These are phyloP conservation scores for Microhierax caerulescens DNA, from an alignment of 2,797 vertebrate genomes.

Conservation along the genomic window DNA sequence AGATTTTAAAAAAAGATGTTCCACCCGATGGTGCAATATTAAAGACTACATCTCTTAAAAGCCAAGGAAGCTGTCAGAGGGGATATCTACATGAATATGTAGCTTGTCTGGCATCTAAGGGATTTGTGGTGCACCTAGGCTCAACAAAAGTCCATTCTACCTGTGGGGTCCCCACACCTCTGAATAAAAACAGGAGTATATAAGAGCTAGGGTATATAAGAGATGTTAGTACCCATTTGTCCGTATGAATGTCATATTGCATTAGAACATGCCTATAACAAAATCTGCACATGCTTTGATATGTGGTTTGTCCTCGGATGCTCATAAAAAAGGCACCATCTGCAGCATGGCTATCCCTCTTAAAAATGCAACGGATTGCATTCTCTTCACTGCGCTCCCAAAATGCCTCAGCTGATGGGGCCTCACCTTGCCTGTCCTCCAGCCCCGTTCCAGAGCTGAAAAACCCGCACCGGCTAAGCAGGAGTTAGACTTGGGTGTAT, in stretches of 20 bases:
- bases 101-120: not conserved
- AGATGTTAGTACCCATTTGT: not conserved
- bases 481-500: not conserved
- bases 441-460: not conserved
- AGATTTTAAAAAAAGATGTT: slow-evolving; percentile 23
- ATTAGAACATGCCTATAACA: not conserved
- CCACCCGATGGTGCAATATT: not conserved
- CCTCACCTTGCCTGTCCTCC: not conserved
- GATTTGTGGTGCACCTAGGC: not conserved
- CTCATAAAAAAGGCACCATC: not conserved
- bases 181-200: not conserved
- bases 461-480: not conserved
- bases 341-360: not conserved
- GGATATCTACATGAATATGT: not conserved
- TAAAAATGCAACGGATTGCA: not conserved
- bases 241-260: not conserved
- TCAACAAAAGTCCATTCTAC: not conserved
- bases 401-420: not conserved
- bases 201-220: not conserved
- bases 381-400: not conserved
- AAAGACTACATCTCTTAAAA: not conserved
- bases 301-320: not conserved
- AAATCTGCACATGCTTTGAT: not conserved
- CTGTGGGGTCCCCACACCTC: not conserved
- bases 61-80: not conserved